phyloP scores from a whole-genome alignment of 2,888 invertebrate species.

The Adelognathus sp. region DNA sequence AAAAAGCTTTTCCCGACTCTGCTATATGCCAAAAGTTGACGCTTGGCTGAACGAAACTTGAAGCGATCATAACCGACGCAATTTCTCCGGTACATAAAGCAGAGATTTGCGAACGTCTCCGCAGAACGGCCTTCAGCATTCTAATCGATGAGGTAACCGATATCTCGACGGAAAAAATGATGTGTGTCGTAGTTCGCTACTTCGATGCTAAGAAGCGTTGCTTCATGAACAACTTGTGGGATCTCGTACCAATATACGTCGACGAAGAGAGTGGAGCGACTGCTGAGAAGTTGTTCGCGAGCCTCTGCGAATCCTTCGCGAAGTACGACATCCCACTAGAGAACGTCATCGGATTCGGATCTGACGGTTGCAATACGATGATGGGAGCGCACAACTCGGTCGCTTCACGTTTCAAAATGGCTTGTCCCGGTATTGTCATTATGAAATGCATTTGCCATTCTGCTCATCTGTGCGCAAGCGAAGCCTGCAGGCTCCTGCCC shows the following conservation, averaged over 20 bases:
- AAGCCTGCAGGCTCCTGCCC: slow-evolving; percentile 68
- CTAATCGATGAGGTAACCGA: slow-evolving; percentile 69
- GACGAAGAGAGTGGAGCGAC: slow-evolving; percentile 51
- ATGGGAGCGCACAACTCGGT: slow-evolving; percentile 70
- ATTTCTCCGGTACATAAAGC: too few relatives aligned
- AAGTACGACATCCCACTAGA: slow-evolving; percentile 49
- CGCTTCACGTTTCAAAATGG: slow-evolving; percentile 55
- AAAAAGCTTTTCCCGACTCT: too few relatives aligned
- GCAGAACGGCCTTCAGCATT: too few relatives aligned
- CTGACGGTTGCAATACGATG: slow-evolving; percentile 65
- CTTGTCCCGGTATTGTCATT: slow-evolving; percentile 62
- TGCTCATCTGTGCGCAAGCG: slow-evolving; percentile 69
- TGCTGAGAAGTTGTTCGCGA: slow-evolving; percentile 52
- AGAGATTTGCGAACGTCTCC: too few relatives aligned
- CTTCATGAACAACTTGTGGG: neutral
- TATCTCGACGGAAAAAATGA: slow-evolving; percentile 54
- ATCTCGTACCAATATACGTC: slow-evolving; percentile 10
- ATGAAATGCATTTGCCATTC: slow-evolving; percentile 72
- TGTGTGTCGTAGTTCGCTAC: slow-evolving; percentile 64
- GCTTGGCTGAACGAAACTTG: too few relatives aligned
- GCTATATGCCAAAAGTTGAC: too few relatives aligned
- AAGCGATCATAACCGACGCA: too few relatives aligned
- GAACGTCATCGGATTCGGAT: slow-evolving; percentile 70
- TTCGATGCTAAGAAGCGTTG: neutral
- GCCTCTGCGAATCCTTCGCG: slow-evolving; percentile 48